Conservation (phyloP, 2,888 invertebrate species). For the Thera obeliscata region DNA sequence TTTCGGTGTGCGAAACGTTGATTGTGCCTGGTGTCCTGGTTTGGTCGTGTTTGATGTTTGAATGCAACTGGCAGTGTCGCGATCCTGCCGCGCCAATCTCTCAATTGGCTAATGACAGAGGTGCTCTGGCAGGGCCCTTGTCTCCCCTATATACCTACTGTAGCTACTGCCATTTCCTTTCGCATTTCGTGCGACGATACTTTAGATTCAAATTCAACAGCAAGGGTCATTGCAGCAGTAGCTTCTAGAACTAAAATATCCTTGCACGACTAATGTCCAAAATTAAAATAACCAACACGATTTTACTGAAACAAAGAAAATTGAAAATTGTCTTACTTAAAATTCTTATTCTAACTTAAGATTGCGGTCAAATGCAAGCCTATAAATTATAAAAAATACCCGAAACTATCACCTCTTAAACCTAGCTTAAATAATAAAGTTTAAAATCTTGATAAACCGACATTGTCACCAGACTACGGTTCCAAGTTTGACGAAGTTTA, state of each 20-base stretch:
- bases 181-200: constrained; percentile 57
- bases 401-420: too few species aligned
- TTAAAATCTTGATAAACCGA: too few species aligned
- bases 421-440: too few species aligned
- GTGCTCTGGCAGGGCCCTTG: constrained; percentile 72
- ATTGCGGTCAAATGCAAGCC: too few species aligned
- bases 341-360: too few species aligned
- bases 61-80: constrained; percentile 60
- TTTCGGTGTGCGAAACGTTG: not conserved
- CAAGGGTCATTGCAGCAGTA: constrained; percentile 36
- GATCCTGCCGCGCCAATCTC: constrained; percentile 69
- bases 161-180: constrained; percentile 70
- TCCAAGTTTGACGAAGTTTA: too few species aligned
- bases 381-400: too few species aligned
- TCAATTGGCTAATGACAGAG: constrained; percentile 79
- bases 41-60: constrained; percentile 55
- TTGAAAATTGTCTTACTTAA: too few species aligned
- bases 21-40: constrained; percentile 38
- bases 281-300: too few species aligned
- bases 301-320: too few species aligned
- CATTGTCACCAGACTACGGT: too few species aligned
- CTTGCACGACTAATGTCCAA: too few species aligned
- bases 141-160: constrained; percentile 69
- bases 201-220: constrained; percentile 35
- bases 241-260: constrained; percentile 11